These are phyloP conservation scores for Bombus polaris DNA, from an alignment of 1,140 invertebrate genomes.

Conservation along the genomic window DNA sequence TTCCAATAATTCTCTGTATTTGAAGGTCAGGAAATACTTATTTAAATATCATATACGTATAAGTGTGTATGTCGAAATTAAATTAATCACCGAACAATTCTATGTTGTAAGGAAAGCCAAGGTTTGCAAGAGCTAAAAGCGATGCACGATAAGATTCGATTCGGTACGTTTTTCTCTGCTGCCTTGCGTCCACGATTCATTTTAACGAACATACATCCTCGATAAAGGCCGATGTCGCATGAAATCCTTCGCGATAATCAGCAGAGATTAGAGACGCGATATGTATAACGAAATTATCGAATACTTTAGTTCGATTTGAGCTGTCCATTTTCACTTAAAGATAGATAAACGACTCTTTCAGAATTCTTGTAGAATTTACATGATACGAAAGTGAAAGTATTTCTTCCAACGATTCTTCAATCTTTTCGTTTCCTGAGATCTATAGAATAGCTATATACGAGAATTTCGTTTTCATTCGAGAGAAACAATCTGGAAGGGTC, in stretches of 20 bases:
- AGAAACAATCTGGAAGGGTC: no score
- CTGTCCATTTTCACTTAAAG: background rate
- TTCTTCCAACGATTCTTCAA: background rate
- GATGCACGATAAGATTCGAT: constrained; percentile 29
- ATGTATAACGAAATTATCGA: background rate
- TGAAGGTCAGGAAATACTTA: background rate
- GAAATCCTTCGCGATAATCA: constrained; percentile 11
- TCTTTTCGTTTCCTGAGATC: background rate
- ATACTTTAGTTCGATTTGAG: background rate
- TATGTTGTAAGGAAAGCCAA: no score
- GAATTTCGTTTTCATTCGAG: no score
- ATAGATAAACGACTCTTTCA: no score
- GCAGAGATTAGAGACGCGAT: constrained; percentile 6
- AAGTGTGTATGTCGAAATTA: background rate
- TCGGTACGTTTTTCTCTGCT: background rate
- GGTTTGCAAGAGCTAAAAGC: background rate
- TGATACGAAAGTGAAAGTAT: background rate
- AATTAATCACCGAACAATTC: background rate
- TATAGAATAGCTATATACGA: no score
- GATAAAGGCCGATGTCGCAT: constrained; percentile 21
- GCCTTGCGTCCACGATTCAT: background rate
- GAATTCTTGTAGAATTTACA: background rate
- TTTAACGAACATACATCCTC: background rate
- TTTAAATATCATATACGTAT: background rate
- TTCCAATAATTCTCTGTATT: no score